Conservation (phyloP, 1,140 invertebrate species). For the Rhagoletis pomonella region DNA sequence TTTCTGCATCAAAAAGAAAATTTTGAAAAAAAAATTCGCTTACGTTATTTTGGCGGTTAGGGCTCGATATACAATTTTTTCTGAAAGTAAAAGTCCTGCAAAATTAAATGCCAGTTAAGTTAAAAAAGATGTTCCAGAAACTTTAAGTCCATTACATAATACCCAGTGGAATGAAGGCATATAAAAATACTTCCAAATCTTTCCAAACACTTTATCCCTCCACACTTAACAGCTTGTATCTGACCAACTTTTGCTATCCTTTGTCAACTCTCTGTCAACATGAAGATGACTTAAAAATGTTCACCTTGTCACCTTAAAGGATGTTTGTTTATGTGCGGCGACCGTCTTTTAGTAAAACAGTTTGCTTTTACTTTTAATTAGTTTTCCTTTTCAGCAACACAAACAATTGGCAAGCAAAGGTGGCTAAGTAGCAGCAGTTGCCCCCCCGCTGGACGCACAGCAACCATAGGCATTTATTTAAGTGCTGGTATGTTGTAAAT, state of each 20-base stretch:
- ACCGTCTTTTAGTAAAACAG: not conserved
- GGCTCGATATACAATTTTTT: too few species aligned
- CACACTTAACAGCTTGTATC: not conserved
- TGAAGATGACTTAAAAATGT: slow-evolving; percentile 10
- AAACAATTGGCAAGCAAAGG: not conserved
- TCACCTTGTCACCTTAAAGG: slow-evolving; percentile 1
- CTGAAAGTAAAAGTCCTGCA: not conserved
- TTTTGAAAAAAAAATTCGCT: too few species aligned
- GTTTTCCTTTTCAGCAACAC: slow-evolving; percentile 36
- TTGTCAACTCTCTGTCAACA: slow-evolving; percentile 38
- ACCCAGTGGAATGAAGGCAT: too few species aligned
- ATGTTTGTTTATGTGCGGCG: not conserved
- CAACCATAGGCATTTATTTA: not conserved
- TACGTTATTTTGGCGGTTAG: too few species aligned
- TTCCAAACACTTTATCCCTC: too few species aligned
- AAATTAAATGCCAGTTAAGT: too few species aligned
- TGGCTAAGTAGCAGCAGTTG: slow-evolving; percentile 22
- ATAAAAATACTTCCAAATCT: too few species aligned
- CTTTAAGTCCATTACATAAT: too few species aligned
- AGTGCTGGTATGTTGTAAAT: not conserved
- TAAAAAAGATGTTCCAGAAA: too few species aligned
- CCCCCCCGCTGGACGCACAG: not conserved
- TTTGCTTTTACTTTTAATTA: slow-evolving; percentile 52
- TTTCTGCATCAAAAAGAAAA: too few species aligned
- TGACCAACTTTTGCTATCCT: not conserved